A percentile compares a stretch with the other conserved stretches of the same genome.
Evolutionary conservation across 2,113 vertebrate species (phyloP).

Genomic region (Pseudorectes ferrugineus): DNA sequence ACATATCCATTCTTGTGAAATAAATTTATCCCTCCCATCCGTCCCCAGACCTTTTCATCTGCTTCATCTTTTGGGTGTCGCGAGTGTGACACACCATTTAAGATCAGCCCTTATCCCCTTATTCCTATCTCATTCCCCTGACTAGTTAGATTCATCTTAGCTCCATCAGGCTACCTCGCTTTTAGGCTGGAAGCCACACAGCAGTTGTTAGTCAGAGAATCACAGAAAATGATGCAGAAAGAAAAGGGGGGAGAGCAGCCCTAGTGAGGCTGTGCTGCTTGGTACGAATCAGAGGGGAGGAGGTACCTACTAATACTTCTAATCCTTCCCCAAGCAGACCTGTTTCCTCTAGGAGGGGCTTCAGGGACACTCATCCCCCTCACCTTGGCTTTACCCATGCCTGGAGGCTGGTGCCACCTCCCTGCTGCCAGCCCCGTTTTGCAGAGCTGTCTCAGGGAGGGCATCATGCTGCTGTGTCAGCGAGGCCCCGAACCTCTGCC

Average conservation of each 20-base stretch:
- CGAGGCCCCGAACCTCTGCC: fast-evolving
- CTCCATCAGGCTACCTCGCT: neutral
- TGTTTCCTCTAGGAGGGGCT: neutral
- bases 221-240: neutral
- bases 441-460: neutral
- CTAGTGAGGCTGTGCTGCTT: neutral
- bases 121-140: neutral
- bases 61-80: neutral
- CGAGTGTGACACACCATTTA: neutral
- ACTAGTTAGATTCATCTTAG: neutral
- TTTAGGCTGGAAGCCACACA: neutral
- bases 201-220: neutral
- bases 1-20: neutral
- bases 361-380: neutral
- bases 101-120: neutral
- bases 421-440: fast-evolving
- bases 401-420: neutral
- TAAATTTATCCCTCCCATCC: neutral
- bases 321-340: neutral
- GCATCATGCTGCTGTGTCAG: neutral
- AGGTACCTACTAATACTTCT: neutral
- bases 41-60: neutral
- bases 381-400: neutral
- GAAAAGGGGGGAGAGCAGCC: neutral
- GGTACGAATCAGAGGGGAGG: fast-evolving